A percentile compares a stretch with the other conserved stretches of the same genome.
Evolutionary conservation across 1,140 invertebrate genomes (phyloP).

Genomic region (Tetragonula clypearis): DNA sequence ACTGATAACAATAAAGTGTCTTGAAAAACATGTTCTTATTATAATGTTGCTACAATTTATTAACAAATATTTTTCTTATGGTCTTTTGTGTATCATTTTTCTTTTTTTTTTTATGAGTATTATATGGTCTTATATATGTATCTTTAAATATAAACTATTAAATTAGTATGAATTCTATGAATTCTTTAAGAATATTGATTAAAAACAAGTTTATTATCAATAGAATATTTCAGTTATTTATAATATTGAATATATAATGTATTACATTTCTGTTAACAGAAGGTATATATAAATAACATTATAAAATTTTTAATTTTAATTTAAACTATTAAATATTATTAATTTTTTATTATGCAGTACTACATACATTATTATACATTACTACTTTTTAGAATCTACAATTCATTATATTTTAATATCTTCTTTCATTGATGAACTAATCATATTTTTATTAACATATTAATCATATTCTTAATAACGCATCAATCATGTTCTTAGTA

Average conservation of each 20-base stretch:
- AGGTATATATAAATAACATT: background rate
- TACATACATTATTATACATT: too few relatives aligned
- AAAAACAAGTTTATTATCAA: background rate
- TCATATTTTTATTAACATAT: background rate
- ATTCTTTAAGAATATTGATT: background rate
- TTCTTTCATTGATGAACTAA: background rate
- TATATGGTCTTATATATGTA: background rate
- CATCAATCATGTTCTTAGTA: background rate
- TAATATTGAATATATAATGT: background rate
- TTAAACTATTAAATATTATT: background rate
- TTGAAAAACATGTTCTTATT: conserved; percentile 1
- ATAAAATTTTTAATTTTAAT: background rate
- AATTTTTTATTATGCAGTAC: too few relatives aligned
- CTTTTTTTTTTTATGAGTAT: background rate
- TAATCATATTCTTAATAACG: background rate
- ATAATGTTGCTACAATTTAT: background rate
- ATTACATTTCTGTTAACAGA: background rate
- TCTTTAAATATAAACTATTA: too few relatives aligned
- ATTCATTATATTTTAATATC: background rate
- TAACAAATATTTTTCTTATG: background rate
- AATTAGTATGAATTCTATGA: background rate
- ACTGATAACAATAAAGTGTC: background rate
- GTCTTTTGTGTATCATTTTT: background rate
- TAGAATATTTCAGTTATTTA: background rate
- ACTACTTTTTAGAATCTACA: background rate